Evolutionary conservation across 2,888 invertebrate genomes (phyloP), one percentile per base, ranked within the genome.

Genomic region (Diaprepes abbreviatus): DNA sequence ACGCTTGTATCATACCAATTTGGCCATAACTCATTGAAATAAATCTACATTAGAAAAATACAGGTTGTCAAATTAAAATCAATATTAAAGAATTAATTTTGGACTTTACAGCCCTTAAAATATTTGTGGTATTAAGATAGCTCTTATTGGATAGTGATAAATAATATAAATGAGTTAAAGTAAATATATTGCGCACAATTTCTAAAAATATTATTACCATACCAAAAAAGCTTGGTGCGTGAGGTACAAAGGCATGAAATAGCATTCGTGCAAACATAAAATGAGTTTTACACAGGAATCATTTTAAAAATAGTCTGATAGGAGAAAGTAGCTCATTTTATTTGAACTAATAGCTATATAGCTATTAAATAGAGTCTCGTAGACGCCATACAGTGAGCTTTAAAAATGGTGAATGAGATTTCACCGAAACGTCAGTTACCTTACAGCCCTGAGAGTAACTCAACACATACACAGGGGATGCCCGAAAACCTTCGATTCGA

Each of bases 1-100:
- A 95, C 55, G 98, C 98, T 89, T 99, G 99, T 86, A 99, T 99
- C 97, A 99, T 98, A 82, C 99, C 99, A 85, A 99, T 98, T 87
- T 99, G 99, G 80, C 98, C 98, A 86, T 99, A 99, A 71, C 98
- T 97, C 94, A 99, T 97, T 74, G 97, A 97, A 87, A 99, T 98
- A 87, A 99, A 90, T 90, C 97, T 96, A 86, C 76, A 79, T 48
- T 62, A 40, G n/a, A 69, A 63, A 59, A 16, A 50, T 9, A 19
- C 7, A 57, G 31, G n/a, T 55, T 31, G 38, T 63, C 63, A 48
- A 7, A 12, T 10, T 57, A 40, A 36, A 28, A 9, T 17, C 1
- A 12, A 36, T 50, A 52, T 24, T 19, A 65, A 24, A 16, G 21
- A 28, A 31, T 12, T n/a, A 10, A 16, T 17, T 16, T 5, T 43